These are phyloP conservation scores for Corythoichthys intestinalis DNA, from an alignment of 2,113 vertebrate species.

Conservation along the genomic window DNA sequence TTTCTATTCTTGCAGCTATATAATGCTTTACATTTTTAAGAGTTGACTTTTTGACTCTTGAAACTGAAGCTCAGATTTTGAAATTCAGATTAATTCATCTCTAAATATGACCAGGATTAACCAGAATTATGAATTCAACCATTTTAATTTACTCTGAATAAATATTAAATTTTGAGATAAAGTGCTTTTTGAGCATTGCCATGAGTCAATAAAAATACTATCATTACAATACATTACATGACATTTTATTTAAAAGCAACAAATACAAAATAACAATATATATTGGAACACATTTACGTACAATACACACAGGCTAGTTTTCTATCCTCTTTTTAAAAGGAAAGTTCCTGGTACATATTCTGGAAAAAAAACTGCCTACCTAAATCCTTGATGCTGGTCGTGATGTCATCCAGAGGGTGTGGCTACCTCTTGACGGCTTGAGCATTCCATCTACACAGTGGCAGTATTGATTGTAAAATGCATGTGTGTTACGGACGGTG, in stretches of 20 bases:
- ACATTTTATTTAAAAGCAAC: constrained; percentile 77
- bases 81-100: constrained; percentile 10
- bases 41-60: background rate
- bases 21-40: background rate
- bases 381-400: constrained; percentile 54
- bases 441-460: constrained; percentile 50
- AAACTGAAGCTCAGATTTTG: background rate
- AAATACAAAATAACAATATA: constrained; percentile 77
- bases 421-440: constrained; percentile 38
- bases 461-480: constrained; percentile 59
- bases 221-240: constrained; percentile 65
- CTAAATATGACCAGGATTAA: background rate
- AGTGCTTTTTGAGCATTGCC: constrained; percentile 4
- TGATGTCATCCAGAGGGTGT: constrained; percentile 29
- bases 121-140: background rate
- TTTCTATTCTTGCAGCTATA: background rate
- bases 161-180: background rate
- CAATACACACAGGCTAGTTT: constrained; percentile 67
- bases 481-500: constrained; percentile 54
- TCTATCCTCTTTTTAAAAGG: constrained; percentile 51
- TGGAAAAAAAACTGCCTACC: constrained; percentile 41
- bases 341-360: constrained; percentile 51
- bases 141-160: constrained; percentile 2
- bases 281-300: constrained; percentile 62
- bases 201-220: constrained; percentile 41